Evolutionary conservation across 2,888 invertebrate species (phyloP).

Genomic region (Drepana falcataria): DNA sequence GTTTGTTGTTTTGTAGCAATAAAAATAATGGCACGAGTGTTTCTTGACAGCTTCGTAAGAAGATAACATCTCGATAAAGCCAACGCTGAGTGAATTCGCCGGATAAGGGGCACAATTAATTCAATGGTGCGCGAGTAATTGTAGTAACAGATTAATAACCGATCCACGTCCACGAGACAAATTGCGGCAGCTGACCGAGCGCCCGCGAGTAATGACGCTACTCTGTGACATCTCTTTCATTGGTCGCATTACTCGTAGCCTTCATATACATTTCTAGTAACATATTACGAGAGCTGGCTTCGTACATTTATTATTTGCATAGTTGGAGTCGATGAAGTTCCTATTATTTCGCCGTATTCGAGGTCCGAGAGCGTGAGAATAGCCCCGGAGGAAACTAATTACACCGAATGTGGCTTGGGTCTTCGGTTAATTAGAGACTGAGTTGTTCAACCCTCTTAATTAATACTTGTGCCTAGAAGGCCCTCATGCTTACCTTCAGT

Average conservation of each 20-base stretch:
- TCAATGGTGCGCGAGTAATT: conserved; percentile 56
- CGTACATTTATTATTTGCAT: conserved; percentile 38
- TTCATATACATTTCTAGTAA: conserved; percentile 21
- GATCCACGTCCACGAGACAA: conserved; percentile 63
- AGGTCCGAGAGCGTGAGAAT: conserved; percentile 68
- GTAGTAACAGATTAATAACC: conserved; percentile 64
- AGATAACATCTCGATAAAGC: conserved; percentile 43
- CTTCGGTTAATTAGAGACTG: conserved; percentile 76
- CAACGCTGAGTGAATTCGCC: conserved; percentile 44
- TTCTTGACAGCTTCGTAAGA: conserved; percentile 38
- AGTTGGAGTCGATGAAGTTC: conserved; percentile 60
- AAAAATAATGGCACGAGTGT: conserved; percentile 41
- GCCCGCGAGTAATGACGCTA: conserved; percentile 36
- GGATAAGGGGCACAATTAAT: conserved; percentile 64
- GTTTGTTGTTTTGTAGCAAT: conserved; percentile 40
- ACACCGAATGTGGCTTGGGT: conserved; percentile 71
- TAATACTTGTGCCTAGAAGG: conserved; percentile 71
- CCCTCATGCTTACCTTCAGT: conserved; percentile 61
- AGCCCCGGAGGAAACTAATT: conserved; percentile 73
- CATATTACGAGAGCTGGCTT: conserved; percentile 11
- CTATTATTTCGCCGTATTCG: conserved; percentile 50
- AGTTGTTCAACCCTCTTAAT: conserved; percentile 76
- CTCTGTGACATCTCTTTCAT: conserved; percentile 42
- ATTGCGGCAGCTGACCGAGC: conserved; percentile 52
- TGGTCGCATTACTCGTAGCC: conserved; percentile 14